Evolutionary conservation across 2,888 invertebrate genomes (phyloP).

Genomic region (Clepsis dumicolana): DNA sequence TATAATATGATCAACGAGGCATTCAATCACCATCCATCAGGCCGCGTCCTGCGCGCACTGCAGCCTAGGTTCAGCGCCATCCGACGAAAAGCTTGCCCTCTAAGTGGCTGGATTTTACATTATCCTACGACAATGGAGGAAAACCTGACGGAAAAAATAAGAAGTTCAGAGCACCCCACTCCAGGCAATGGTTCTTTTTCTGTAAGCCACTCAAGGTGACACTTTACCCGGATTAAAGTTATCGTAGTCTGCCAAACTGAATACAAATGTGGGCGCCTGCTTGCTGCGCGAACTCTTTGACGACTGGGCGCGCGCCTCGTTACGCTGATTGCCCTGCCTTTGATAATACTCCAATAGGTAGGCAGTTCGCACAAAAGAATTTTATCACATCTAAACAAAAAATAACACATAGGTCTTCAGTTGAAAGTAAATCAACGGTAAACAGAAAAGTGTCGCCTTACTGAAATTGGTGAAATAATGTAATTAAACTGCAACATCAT

Average conservation of each 20-base stretch:
- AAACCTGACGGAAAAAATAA: slow-evolving; percentile 80
- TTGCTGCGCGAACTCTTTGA: slow-evolving; percentile 45
- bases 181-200: slow-evolving; percentile 81
- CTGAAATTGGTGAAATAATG: neutral
- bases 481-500: neutral
- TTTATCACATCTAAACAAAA: neutral
- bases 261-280: slow-evolving; percentile 76
- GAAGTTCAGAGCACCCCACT: slow-evolving; percentile 75
- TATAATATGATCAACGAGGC: slow-evolving; percentile 78
- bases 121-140: slow-evolving; percentile 72
- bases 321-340: slow-evolving; percentile 49
- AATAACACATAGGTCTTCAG: neutral
- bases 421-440: neutral
- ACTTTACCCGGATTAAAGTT: slow-evolving; percentile 85
- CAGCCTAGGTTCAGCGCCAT: slow-evolving; percentile 67
- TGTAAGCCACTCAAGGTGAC: slow-evolving; percentile 84
- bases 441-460: neutral
- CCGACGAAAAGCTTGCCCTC: slow-evolving; percentile 66
- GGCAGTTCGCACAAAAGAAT: neutral
- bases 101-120: slow-evolving; percentile 75
- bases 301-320: slow-evolving; percentile 41
- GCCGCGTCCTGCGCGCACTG: slow-evolving; percentile 58
- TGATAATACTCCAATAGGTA: slow-evolving; percentile 44
- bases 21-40: slow-evolving; percentile 82
- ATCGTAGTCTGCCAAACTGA: slow-evolving; percentile 84